Percentiles rank a stretch among this genome's conserved stretches.
These are phyloP conservation scores for Chloroceryle inda DNA, from an alignment of 2,797 vertebrate species.

Conservation along the genomic window DNA sequence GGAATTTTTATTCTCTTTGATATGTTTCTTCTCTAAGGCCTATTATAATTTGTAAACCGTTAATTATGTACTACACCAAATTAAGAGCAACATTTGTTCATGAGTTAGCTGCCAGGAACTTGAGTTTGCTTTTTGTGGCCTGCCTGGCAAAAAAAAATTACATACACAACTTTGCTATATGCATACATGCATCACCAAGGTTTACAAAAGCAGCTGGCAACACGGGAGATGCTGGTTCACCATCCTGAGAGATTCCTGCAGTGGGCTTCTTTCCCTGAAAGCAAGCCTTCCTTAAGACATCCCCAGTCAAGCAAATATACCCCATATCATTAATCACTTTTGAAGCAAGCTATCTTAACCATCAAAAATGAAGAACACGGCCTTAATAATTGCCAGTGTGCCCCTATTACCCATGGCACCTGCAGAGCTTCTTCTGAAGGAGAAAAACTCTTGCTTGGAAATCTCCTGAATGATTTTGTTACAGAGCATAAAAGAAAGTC, in stretches of 20 bases:
- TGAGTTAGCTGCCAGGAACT: constrained; percentile 15
- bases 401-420: not conserved
- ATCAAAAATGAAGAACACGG: fast-evolving
- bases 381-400: not conserved
- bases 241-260: not conserved
- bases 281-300: not conserved
- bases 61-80: constrained; percentile 21
- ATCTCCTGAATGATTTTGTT: not conserved
- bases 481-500: constrained; percentile 11
- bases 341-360: not conserved
- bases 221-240: not conserved
- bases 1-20: not conserved
- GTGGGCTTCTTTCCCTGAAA: not conserved
- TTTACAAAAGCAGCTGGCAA: not conserved
- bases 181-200: not conserved
- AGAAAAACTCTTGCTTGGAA: not conserved
- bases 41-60: constrained; percentile 4
- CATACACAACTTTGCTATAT: not conserved
- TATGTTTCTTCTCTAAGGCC: not conserved
- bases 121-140: not conserved
- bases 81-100: constrained; percentile 15
- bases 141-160: not conserved
- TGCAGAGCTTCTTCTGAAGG: not conserved
- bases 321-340: not conserved
- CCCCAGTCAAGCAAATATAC: not conserved